Percentiles rank a stretch among this genome's conserved stretches.
Evolutionary conservation across 2,888 invertebrate genomes (phyloP).

Genomic region (Siphonodentalium dalli): DNA sequence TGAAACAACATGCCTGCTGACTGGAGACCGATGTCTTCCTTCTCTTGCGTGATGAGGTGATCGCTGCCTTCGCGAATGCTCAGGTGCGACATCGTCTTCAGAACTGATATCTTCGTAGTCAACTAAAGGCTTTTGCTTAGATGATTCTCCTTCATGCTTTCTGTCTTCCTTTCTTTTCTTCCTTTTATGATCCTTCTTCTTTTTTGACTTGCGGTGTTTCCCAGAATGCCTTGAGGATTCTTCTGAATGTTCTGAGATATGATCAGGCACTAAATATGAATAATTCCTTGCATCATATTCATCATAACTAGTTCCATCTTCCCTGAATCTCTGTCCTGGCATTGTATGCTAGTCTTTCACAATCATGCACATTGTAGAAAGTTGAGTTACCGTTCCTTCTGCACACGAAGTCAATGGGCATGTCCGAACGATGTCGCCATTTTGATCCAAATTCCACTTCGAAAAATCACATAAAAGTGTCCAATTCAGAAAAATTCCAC

Average conservation of each 20-base stretch:
- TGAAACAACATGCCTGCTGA: background rate
- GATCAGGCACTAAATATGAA: conserved; percentile 42
- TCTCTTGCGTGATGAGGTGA: too few relatives aligned
- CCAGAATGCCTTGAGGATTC: conserved; percentile 40
- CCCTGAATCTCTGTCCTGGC: too few relatives aligned
- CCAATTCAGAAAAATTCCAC: too few relatives aligned
- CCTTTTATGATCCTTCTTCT: conserved; percentile 20
- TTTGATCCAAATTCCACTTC: conserved; percentile 1
- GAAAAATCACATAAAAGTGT: too few relatives aligned
- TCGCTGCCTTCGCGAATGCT: conserved; percentile 5
- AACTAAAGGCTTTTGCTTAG: conserved; percentile 36
- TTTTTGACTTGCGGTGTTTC: conserved; percentile 36
- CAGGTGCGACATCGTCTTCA: conserved; percentile 46
- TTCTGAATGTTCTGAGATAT: conserved; percentile 34
- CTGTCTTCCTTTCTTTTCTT: conserved; percentile 16
- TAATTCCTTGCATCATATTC: conserved; percentile 58
- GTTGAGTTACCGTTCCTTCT: background rate
- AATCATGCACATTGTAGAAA: conserved; percentile 21
- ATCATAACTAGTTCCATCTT: conserved; percentile 33
- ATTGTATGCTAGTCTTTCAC: too few relatives aligned
- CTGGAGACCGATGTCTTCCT: background rate
- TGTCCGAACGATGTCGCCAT: conserved; percentile 3
- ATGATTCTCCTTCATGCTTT: conserved; percentile 18
- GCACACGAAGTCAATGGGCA: conserved; percentile 8
- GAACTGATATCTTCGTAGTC: conserved; percentile 57